Conservation (phyloP, 1,140 invertebrate genomes). For the Manduca sexta region DNA sequence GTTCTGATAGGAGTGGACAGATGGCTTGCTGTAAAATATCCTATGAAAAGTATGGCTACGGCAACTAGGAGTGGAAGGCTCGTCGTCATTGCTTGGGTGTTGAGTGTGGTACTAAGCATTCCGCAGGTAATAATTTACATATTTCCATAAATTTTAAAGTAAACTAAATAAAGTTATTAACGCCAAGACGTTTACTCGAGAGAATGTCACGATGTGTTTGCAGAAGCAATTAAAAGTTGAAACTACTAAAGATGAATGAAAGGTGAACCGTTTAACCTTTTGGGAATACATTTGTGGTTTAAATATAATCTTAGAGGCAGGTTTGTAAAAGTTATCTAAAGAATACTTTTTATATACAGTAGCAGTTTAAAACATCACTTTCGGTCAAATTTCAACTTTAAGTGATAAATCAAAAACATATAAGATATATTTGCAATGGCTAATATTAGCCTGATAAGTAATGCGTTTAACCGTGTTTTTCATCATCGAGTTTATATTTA, state of each 20-base stretch:
- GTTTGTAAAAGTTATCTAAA: too few relatives aligned
- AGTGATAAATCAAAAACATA: too few relatives aligned
- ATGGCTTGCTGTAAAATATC: constrained; percentile 86
- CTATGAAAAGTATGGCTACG: constrained; percentile 83
- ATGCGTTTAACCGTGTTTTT: too few relatives aligned
- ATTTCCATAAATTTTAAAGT: constrained; percentile 3
- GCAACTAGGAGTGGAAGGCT: constrained; percentile 77
- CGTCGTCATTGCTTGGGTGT: constrained; percentile 78
- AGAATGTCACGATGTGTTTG: neutral
- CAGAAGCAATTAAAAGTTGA: constrained; percentile 1
- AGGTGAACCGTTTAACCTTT: neutral
- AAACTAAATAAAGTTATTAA: neutral
- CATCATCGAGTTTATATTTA: too few relatives aligned
- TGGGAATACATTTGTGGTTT: constrained; percentile 1
- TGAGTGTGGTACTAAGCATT: constrained; percentile 82
- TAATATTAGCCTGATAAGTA: too few relatives aligned
- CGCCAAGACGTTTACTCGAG: neutral
- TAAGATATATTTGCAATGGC: too few relatives aligned
- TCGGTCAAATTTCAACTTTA: too few relatives aligned
- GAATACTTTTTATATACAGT: too few relatives aligned
- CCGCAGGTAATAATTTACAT: constrained; percentile 81
- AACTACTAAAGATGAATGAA: constrained; percentile 1
- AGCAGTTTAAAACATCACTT: too few relatives aligned
- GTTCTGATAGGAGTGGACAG: constrained; percentile 88
- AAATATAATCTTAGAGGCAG: too few relatives aligned